phyloP scores from a whole-genome alignment of 2,797 vertebrate species.

The Spondyliosoma cantharus region DNA sequence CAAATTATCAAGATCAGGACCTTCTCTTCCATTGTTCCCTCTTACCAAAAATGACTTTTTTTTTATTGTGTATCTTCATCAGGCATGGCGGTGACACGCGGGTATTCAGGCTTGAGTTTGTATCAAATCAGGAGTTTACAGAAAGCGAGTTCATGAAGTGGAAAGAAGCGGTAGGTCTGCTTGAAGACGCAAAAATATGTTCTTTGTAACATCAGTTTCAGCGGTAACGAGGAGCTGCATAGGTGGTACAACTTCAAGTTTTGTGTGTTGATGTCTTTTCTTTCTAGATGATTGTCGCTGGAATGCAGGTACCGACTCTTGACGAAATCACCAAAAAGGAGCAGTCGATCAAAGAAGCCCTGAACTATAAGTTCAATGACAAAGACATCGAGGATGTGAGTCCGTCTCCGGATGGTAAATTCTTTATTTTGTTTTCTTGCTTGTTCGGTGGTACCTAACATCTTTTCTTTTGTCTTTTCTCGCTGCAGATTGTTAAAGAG shows the following conservation, averaged over 20 bases:
- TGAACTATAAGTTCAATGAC: conserved; percentile 99
- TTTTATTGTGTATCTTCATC: conserved; percentile 53
- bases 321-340: conserved; percentile 99
- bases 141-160: conserved; percentile 99
- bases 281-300: conserved; percentile 93
- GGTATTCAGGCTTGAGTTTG: conserved; percentile 97
- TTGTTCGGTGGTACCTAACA: background rate
- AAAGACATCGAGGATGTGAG: conserved; percentile 99
- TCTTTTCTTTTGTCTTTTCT: background rate
- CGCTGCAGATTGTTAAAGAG: conserved; percentile 95
- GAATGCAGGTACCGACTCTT: conserved; percentile 97
- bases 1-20: conserved; percentile 48
- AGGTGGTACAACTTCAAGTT: background rate
- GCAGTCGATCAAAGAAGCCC: conserved; percentile 97
- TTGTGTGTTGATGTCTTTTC: background rate
- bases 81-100: conserved; percentile 96
- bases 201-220: background rate
- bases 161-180: conserved; percentile 95
- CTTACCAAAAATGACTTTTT: background rate
- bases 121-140: conserved; percentile 99
- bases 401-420: background rate
- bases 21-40: background rate
- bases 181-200: background rate
- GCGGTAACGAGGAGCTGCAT: background rate
- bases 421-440: accelerated